Conservation (phyloP, 1,140 invertebrate species). For the Aricia agestis region DNA sequence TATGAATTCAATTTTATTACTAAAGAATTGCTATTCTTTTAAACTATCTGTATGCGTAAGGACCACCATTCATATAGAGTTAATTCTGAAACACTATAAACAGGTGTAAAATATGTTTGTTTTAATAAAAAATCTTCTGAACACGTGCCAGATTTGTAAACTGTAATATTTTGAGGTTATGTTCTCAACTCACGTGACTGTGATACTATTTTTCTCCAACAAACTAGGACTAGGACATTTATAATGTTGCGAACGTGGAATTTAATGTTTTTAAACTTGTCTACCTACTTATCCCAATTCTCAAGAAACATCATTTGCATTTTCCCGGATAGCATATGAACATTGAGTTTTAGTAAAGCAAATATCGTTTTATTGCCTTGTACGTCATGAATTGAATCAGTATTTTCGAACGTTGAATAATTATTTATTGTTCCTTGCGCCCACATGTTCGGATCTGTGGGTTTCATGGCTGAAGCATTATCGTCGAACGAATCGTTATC, state of each 20-base stretch:
- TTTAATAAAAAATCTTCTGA: slow-evolving; percentile 6
- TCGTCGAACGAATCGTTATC: not conserved
- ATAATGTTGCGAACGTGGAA: not conserved
- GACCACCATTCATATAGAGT: not conserved
- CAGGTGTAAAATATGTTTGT: slow-evolving; percentile 14
- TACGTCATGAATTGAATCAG: not conserved
- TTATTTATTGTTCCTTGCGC: slow-evolving; percentile 24
- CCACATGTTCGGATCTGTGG: slow-evolving; percentile 10
- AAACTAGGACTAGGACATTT: not conserved
- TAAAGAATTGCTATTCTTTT: too few relatives aligned
- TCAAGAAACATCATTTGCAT: not conserved
- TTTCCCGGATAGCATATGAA: too few relatives aligned
- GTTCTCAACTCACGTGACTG: slow-evolving; percentile 16
- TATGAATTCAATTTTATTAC: too few relatives aligned
- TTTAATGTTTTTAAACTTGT: not conserved
- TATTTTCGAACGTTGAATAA: slow-evolving; percentile 16
- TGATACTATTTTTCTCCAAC: not conserved
- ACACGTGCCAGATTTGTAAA: slow-evolving; percentile 19
- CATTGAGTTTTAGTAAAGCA: too few relatives aligned
- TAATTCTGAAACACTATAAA: not conserved
- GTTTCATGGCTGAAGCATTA: not conserved
- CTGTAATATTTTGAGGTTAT: slow-evolving; percentile 21
- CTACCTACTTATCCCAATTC: not conserved
- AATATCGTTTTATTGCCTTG: too few relatives aligned
- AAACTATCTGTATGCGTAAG: not conserved